Evolutionary conservation across 1,140 invertebrate genomes (phyloP).

Genomic region (Drosophila eugracilis): DNA sequence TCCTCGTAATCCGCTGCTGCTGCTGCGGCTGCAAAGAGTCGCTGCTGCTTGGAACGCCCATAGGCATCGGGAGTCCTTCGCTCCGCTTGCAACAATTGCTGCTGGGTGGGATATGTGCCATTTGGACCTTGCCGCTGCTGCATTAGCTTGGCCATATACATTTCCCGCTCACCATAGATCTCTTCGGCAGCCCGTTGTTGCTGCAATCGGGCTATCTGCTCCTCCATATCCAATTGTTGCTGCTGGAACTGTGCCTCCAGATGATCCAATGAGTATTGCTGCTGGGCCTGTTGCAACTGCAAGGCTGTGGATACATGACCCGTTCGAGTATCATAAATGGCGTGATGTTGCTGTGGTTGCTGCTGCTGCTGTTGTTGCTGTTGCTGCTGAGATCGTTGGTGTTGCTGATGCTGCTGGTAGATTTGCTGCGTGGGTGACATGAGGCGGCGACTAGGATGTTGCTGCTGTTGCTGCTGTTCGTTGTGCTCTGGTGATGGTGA

Average conservation of each 20-base stretch:
- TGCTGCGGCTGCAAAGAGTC: slow-evolving; percentile 82
- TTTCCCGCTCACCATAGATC: slow-evolving; percentile 78
- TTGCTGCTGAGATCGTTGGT: slow-evolving; percentile 71
- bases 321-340: slow-evolving; percentile 81
- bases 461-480: slow-evolving; percentile 73
- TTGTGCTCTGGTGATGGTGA: slow-evolving; percentile 89
- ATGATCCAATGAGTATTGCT: slow-evolving; percentile 76
- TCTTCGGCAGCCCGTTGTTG: slow-evolving; percentile 76
- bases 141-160: slow-evolving; percentile 82
- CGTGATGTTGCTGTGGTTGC: slow-evolving; percentile 78
- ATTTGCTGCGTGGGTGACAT: slow-evolving; percentile 84
- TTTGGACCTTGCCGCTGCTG: slow-evolving; percentile 60
- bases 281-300: slow-evolving; percentile 73
- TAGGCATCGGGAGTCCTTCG: slow-evolving; percentile 93
- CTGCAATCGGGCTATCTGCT: slow-evolving; percentile 74
- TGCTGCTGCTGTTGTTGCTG: slow-evolving; percentile 63
- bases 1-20: slow-evolving; percentile 91
- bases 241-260: slow-evolving; percentile 80
- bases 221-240: slow-evolving; percentile 79
- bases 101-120: slow-evolving; percentile 57
- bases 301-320: slow-evolving; percentile 78
- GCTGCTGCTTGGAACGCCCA: slow-evolving; percentile 87
- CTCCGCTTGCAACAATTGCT: slow-evolving; percentile 85
- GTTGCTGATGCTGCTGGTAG: slow-evolving; percentile 78
- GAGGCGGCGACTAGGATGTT: slow-evolving; percentile 64